Conservation (phyloP, 1,140 invertebrate species). For the Frieseomelitta varia region DNA sequence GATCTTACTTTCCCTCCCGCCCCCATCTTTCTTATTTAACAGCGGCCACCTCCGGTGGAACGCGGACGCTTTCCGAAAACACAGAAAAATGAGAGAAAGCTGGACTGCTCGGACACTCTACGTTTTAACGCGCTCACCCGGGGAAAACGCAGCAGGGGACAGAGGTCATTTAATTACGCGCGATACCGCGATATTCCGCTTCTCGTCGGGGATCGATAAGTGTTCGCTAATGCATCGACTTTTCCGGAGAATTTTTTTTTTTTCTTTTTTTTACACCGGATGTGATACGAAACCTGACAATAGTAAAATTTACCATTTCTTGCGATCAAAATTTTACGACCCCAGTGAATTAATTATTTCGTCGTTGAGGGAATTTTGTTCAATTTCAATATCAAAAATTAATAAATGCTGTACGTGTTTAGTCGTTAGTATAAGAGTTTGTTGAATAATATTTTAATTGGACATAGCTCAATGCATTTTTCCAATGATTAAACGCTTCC, state of each 20-base stretch:
- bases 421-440: not conserved
- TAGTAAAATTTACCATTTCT: too few species aligned
- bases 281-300: not conserved
- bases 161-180: constrained; percentile 9
- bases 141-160: too few species aligned
- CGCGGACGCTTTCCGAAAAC: not conserved
- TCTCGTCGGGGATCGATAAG: not conserved
- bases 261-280: not conserved
- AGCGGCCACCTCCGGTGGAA: not conserved
- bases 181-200: not conserved
- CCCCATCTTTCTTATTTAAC: constrained; percentile 36
- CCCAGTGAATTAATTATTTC: not conserved
- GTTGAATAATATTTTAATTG: not conserved
- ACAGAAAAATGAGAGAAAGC: not conserved
- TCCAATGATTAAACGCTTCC: not conserved
- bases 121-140: constrained; percentile 4
- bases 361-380: not conserved
- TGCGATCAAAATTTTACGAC: not conserved
- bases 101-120: too few species aligned
- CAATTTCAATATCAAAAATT: not conserved
- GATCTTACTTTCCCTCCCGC: constrained; percentile 10
- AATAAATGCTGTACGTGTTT: not conserved
- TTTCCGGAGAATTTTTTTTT: not conserved
- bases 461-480: not conserved
- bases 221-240: not conserved